Base-by-base conservation (phyloP, 2,888 invertebrate species). In the Ormyrus nitidulus region DNA sequence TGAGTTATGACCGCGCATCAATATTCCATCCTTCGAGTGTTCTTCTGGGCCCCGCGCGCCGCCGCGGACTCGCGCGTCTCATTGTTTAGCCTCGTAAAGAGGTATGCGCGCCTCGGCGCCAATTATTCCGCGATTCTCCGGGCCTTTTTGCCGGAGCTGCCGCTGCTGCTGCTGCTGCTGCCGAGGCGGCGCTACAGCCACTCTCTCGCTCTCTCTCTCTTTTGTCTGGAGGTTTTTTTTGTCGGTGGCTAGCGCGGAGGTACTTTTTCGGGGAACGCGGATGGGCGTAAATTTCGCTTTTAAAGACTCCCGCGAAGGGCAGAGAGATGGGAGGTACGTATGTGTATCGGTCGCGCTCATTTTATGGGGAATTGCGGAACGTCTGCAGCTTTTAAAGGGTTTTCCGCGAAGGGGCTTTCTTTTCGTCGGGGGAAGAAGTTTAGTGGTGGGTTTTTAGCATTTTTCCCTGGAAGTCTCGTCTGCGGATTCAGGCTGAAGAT, bases 1-100 rank as follows among this genome's bases (percentile, higher is more conserved):
- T 86, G 83, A 88, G 85, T 87, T 86, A 87, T 85, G 84, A 84
- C 72, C 85, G 82, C 82, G 84, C 86, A 85, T 87, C 86, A 85
- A 86, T 87, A 83, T 84, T 84, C 82, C 69, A 66, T 51, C 73
- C 75, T 56, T 53, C 72, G 70, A 19, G 19, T 59, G 19, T 59
- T 19, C 56, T 19, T 48, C 77, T 73, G 53, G 75, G n/a, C 53
- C 81, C 80, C 65, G 73, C 61, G 65, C 71, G 61, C 9, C 11
- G 10, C 19, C 56, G 56, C 44, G 48, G 13, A 64, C 61, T 46
- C 9, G 58, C 10, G 53, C 48, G 69, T 65, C 75, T 70, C 73
- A 71, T 79, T 79, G 74, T 80, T 77, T 69, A 68, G 80, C 71
- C 68, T 76, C 68, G 80, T 75, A 70, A 79, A 79, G 75, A 71